These are phyloP conservation scores for Adela reaumurella DNA, from an alignment of 2,888 invertebrate species.

Conservation along the genomic window DNA sequence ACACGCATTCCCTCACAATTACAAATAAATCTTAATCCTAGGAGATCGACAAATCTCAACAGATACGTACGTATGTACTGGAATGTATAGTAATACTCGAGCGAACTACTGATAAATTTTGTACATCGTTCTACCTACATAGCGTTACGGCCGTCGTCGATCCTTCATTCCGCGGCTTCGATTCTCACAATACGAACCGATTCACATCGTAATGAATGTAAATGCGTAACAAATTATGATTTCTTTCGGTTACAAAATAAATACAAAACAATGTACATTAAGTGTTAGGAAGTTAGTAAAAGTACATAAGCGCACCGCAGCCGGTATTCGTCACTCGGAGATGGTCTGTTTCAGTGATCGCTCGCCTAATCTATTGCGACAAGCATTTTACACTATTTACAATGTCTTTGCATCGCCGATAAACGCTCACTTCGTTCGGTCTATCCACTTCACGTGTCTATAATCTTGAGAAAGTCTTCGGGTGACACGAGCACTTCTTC, in stretches of 20 bases:
- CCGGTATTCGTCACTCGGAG: slow-evolving; percentile 23
- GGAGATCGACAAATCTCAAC: not conserved
- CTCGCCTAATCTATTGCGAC: slow-evolving; percentile 37
- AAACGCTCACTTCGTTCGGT: not conserved
- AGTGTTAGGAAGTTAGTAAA: not conserved
- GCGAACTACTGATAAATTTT: not conserved
- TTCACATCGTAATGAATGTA: no score
- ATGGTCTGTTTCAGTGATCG: slow-evolving; percentile 53
- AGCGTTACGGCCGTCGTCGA: no score
- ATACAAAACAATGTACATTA: slow-evolving; percentile 3
- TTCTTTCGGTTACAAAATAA: not conserved
- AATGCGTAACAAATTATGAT: no score
- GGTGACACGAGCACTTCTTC: slow-evolving; percentile 24
- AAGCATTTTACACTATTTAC: slow-evolving; percentile 55
- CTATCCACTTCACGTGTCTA: slow-evolving; percentile 29
- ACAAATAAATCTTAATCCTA: not conserved
- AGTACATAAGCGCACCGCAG: not conserved
- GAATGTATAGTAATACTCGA: slow-evolving; percentile 3
- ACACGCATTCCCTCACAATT: not conserved
- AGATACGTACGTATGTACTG: slow-evolving; percentile 8
- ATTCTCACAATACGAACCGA: no score
- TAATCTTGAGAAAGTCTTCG: slow-evolving; percentile 39
- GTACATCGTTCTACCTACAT: slow-evolving; percentile 6
- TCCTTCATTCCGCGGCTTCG: no score
- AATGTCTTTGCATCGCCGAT: slow-evolving; percentile 27